Percentiles rank a stretch among this genome's conserved stretches.
phyloP scores from a whole-genome alignment of 2,888 invertebrate species.

The Litoditis marina region DNA sequence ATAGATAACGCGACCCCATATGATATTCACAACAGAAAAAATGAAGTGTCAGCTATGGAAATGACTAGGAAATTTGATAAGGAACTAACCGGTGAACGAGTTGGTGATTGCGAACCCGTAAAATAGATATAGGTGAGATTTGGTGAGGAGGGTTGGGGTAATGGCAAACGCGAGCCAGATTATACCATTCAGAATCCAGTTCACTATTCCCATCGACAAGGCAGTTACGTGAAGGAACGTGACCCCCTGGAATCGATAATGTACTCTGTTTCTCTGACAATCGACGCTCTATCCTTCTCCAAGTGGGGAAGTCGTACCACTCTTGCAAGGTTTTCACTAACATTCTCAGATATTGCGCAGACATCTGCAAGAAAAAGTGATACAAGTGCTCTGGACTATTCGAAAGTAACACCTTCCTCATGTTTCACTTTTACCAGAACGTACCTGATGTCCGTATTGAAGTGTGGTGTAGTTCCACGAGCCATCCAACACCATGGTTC shows the following conservation, averaged over 20 bases:
- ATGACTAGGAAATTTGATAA: too few species aligned
- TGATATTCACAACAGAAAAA: too few species aligned
- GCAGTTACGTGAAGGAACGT: conserved; percentile 28
- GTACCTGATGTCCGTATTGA: conserved; percentile 30
- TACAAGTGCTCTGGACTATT: too few species aligned
- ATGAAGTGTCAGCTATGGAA: too few species aligned
- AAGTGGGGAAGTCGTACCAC: not conserved
- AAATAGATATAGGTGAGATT: conserved; percentile 43
- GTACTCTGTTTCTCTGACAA: too few species aligned
- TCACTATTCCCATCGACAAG: conserved; percentile 29
- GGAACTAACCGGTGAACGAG: conserved; percentile 36
- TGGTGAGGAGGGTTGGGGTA: conserved; percentile 29
- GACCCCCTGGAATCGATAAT: conserved; percentile 15
- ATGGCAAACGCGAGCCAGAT: conserved; percentile 39
- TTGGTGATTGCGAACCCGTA: conserved; percentile 43
- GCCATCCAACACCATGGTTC: conserved; percentile 43
- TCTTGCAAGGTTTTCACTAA: too few species aligned
- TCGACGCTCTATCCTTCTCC: not conserved
- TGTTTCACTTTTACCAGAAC: not conserved
- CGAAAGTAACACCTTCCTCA: not conserved
- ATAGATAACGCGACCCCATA: too few species aligned
- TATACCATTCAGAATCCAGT: conserved; percentile 36
- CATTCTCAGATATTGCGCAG: too few species aligned
- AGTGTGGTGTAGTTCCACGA: conserved; percentile 34
- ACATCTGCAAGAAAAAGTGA: not conserved